Conservation (phyloP, 2,888 invertebrate species). For the Eupithecia inturbata region DNA sequence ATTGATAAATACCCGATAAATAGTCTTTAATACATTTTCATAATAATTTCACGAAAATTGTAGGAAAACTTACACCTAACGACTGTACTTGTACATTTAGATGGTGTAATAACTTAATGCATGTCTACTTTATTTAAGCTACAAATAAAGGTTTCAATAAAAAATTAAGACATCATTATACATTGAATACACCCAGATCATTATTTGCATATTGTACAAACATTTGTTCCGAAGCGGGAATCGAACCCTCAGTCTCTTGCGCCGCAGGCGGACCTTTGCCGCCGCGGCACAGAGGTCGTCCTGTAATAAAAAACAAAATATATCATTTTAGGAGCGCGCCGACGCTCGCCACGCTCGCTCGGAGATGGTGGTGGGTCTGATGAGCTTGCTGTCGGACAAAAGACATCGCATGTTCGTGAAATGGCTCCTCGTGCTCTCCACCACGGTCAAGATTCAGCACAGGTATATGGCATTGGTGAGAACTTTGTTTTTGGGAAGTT, state of each 20-base stretch:
- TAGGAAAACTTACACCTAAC: no score
- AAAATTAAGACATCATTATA: no score
- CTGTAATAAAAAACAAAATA: neutral
- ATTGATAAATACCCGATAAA: no score
- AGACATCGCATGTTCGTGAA: slow-evolving; percentile 62
- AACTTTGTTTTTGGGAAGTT: neutral
- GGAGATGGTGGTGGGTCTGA: slow-evolving; percentile 69
- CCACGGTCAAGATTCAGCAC: slow-evolving; percentile 65
- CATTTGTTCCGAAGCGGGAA: neutral
- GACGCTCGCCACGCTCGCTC: slow-evolving; percentile 71
- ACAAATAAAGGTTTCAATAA: no score
- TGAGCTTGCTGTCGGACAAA: slow-evolving; percentile 69
- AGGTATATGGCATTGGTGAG: slow-evolving; percentile 74
- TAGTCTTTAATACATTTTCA: no score
- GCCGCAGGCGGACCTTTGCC: no score
- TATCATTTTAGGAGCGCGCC: slow-evolving; percentile 64
- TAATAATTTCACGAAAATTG: no score
- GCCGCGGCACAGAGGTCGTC: no score
- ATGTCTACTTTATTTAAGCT: no score
- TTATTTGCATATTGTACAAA: neutral
- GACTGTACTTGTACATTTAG: no score
- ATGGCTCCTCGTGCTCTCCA: slow-evolving; percentile 72
- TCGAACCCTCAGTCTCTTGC: neutral
- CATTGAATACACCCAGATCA: no score
- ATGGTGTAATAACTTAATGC: no score